Conservation (phyloP, 2,113 vertebrate genomes). For the Epinephelus fuscoguttatus region DNA sequence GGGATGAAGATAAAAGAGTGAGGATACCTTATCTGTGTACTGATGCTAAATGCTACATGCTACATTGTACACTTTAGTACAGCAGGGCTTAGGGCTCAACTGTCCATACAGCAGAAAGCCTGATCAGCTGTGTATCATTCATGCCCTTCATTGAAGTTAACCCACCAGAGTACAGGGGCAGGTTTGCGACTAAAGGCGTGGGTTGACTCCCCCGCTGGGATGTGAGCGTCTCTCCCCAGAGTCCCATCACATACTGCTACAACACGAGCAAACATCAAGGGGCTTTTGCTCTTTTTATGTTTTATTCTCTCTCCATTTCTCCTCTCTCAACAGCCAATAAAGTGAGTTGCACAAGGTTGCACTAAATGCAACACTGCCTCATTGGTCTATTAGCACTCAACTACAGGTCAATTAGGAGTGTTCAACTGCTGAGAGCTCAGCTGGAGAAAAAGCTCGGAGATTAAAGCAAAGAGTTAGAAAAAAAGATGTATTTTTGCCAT, state of each 20-base stretch:
- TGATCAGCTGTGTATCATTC: conserved; percentile 58
- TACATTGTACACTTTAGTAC: conserved; percentile 11
- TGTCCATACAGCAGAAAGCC: conserved; percentile 41
- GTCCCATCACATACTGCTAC: conserved; percentile 66
- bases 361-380: conserved; percentile 49
- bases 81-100: conserved; percentile 11
- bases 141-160: conserved; percentile 57
- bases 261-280: conserved; percentile 74
- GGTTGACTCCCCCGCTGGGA: conserved; percentile 68
- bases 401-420: conserved; percentile 71
- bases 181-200: conserved; percentile 50
- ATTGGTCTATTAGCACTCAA: conserved; percentile 63
- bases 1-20: conserved; percentile 17
- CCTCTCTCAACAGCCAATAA: conserved; percentile 21
- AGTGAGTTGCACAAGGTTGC: conserved; percentile 22
- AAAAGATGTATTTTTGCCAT: conserved; percentile 23
- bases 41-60: conserved; percentile 43
- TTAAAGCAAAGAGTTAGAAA: conserved; percentile 52
- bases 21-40: conserved; percentile 21
- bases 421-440: conserved; percentile 58
- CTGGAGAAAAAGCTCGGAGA: conserved; percentile 59
- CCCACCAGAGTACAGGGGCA: conserved; percentile 43
- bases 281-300: conserved; percentile 55
- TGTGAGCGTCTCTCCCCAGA: conserved; percentile 67
- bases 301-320: conserved; percentile 35